Evolutionary conservation across 2,113 vertebrate species (phyloP).

Genomic region (Collichthys lucidus): DNA sequence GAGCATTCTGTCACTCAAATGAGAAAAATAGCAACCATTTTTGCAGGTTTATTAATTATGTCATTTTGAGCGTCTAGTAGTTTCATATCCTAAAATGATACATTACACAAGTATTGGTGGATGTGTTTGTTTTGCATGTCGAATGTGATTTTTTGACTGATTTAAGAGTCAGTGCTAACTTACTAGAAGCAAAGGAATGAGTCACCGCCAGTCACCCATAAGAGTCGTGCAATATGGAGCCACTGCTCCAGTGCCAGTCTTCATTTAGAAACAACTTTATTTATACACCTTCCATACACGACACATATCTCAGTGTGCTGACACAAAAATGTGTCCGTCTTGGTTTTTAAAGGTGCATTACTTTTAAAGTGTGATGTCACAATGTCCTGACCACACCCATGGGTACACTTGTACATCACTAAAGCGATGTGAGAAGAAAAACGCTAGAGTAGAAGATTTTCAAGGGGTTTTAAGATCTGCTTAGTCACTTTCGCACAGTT

Average conservation of each 20-base stretch:
- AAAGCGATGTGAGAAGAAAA: not conserved
- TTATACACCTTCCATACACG: not conserved
- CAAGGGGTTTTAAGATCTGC: not conserved
- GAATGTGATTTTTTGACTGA: not conserved
- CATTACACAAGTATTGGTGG: not conserved
- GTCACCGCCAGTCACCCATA: not conserved
- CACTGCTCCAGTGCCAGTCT: not conserved
- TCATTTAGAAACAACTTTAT: not conserved
- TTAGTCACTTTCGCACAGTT: too few species aligned
- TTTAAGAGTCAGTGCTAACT: not conserved
- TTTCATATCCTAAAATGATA: too few species aligned
- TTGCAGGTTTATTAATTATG: not conserved
- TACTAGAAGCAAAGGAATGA: not conserved
- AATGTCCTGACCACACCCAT: not conserved
- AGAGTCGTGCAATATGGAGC: not conserved
- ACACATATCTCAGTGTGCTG: too few species aligned
- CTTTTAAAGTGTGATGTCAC: not conserved
- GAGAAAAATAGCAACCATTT: not conserved
- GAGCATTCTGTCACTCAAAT: not conserved
- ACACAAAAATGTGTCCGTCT: not conserved
- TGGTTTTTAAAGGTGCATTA: not conserved
- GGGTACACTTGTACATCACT: not conserved
- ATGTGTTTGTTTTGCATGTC: not conserved
- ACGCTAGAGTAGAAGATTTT: not conserved
- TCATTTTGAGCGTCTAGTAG: not conserved